Base-by-base conservation (phyloP, 1,140 invertebrate species). In the Penaeus indicus region DNA sequence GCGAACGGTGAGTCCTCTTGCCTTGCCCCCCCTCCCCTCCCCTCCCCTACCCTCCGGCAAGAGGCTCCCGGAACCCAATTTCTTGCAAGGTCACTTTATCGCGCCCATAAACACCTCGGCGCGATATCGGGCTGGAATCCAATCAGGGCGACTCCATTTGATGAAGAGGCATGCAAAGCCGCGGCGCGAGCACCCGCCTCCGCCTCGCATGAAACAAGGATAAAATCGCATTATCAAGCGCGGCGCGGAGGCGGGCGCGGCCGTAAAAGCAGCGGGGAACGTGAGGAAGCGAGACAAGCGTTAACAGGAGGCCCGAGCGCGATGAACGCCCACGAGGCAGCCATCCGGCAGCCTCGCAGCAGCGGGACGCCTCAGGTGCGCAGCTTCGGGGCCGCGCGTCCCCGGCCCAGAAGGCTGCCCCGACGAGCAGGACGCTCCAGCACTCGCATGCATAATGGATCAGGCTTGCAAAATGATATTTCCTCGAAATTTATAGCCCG, bases 401-500 rank as follows among this genome's bases (percentile, higher is more conserved):
- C 47, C 47, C 7, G 47, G 7, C 47, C 11, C 7, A 13, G 47
- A 47, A 47, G 47, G 5, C 42, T 75, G 5, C 25, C 38, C 25
- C 69, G 3, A 75, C 18, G 38, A 13, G 16, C 25, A 25, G 69
- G 69, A 75, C 75, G 69, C 86, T 80, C 21, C 64, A 54, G 64
- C 42, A 18, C 63, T 75, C 82, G 86, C 80, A 88, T 88, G 86
- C 86, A 88, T 88, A 88, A 88, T 88, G 86, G 82, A 88, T 79
- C 72, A 88, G 72, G 67, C 62, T 79, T 47, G 54, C 86, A 88
- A 88, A 88, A 88, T 88, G 86, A 88, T 88, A 88, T 88, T 87
- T 82, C 86, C 86, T 75, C 42, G 75, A 83, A 82, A 88, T 88
- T 88, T 88, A 88, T 80, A 80, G 79, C 64, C 64, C 47, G 54